Conservation (phyloP, 2,113 vertebrate species). For the Melanocharis versteri region DNA sequence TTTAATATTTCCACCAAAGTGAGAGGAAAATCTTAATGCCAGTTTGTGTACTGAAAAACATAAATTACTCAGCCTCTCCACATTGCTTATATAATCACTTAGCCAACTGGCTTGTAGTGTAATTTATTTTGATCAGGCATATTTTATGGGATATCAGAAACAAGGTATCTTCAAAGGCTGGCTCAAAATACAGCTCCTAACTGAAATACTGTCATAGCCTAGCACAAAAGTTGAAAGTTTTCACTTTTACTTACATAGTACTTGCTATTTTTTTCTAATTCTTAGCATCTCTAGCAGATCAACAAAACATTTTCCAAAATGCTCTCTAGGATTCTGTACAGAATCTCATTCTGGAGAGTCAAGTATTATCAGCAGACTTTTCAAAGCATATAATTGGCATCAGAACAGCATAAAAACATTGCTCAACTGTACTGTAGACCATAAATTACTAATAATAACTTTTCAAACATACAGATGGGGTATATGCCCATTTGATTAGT, state of each 20-base stretch:
- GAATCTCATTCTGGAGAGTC: not conserved
- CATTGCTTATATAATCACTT: not conserved
- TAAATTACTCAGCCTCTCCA: not conserved
- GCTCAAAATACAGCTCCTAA: not conserved
- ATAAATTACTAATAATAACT: not conserved
- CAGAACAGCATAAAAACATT: not conserved
- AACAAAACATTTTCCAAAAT: not conserved
- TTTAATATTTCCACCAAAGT: not conserved
- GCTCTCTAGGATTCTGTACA: not conserved
- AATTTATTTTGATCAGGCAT: not conserved
- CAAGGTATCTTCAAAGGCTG: not conserved
- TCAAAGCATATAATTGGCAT: not conserved
- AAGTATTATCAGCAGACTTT: not conserved
- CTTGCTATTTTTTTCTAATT: not conserved
- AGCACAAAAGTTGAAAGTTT: not conserved
- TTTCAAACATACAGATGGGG: constrained; percentile 41
- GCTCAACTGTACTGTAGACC: not conserved
- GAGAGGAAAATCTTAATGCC: not conserved
- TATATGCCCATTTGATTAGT: constrained; percentile 72
- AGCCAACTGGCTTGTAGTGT: not conserved
- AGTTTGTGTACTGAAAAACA: not conserved
- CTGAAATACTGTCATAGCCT: not conserved
- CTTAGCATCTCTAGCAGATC: not conserved
- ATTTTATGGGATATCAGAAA: not conserved
- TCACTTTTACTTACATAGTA: not conserved